Base-by-base conservation (phyloP, 1,140 invertebrate genomes). In the Drosophila teissieri region DNA sequence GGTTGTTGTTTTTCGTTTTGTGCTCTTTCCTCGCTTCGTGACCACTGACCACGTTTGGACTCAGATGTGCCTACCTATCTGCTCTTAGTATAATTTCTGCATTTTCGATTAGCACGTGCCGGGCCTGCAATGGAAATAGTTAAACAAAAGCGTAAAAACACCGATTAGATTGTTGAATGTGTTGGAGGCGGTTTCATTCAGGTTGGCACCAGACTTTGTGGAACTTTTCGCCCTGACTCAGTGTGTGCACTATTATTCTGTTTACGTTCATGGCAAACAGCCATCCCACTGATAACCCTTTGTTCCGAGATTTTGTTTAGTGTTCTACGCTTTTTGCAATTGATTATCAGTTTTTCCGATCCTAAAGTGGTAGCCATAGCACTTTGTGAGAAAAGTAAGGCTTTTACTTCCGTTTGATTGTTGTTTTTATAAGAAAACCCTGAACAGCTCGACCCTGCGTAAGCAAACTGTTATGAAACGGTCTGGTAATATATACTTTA, bases 101-200 rank as follows among this genome's bases (percentile, higher is more conserved):
- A 84, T 85, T 63, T 75, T 85, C 56, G 48, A 39, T 45, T 24
- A 78, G 74, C 74, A 85, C 82, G 82, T 86, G 78, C 69, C 82
- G 77, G 75, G 40, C 69, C 78, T 79, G 70, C 61, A 75, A 77
- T 73, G 15, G 24, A 51, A 53, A 58, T 42, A 34, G 49, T 37
- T 44, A 49, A 64, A 42, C 55, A 46, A 46, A 39, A 64, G n/a
- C 55, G 36, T 36, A 49, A 56, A 45, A 52, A 39, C 67, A 27
- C 27, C 56, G 65, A 65, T 68, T 68, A 75, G 53, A 56, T 64
- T 73, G 51, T 19, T 49, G 12, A 49, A 24, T 40, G 31, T 17
- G 40, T 40, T 31, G 31, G 17, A 49, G 54, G 31, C 34, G 14
- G 53, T 42, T 76, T 53, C 72, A 76, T 76, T 76, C 72, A 76